Conservation (phyloP, 2,888 invertebrate genomes). For the Andrena marginata region DNA sequence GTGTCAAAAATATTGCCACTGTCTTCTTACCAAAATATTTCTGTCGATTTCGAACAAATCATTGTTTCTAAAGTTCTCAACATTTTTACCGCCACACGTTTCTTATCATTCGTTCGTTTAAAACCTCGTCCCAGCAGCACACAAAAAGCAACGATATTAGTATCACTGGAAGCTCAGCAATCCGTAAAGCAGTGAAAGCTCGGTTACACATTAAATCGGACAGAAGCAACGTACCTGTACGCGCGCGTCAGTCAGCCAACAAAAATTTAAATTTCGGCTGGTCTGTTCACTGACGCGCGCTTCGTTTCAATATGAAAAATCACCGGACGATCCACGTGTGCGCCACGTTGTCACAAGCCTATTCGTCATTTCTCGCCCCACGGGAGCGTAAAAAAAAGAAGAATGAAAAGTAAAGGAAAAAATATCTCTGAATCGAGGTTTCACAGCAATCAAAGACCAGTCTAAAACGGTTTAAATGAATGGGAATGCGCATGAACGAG, state of each 20-base stretch:
- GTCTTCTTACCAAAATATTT: too few relatives aligned
- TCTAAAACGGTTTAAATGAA: background rate
- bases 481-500: background rate
- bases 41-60: too few relatives aligned
- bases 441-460: slow-evolving; percentile 9
- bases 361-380: slow-evolving; percentile 19
- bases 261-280: slow-evolving; percentile 54
- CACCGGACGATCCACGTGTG: slow-evolving; percentile 8
- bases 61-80: too few relatives aligned
- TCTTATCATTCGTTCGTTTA: slow-evolving; percentile 8
- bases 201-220: slow-evolving; percentile 39
- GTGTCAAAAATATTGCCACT: too few relatives aligned
- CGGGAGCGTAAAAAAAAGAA: background rate
- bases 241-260: slow-evolving; percentile 22
- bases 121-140: background rate
- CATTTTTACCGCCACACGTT: background rate
- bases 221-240: background rate
- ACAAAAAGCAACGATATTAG: slow-evolving; percentile 29
- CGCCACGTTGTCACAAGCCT: slow-evolving; percentile 45
- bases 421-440: slow-evolving; percentile 12
- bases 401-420: background rate
- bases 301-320: slow-evolving; percentile 53
- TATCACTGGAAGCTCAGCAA: slow-evolving; percentile 6
- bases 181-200: slow-evolving; percentile 14
- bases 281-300: slow-evolving; percentile 28